Percentiles rank a stretch among this genome's conserved stretches.
phyloP scores from a whole-genome alignment of 2,888 invertebrate genomes.

The Odontocerum albicorne region DNA sequence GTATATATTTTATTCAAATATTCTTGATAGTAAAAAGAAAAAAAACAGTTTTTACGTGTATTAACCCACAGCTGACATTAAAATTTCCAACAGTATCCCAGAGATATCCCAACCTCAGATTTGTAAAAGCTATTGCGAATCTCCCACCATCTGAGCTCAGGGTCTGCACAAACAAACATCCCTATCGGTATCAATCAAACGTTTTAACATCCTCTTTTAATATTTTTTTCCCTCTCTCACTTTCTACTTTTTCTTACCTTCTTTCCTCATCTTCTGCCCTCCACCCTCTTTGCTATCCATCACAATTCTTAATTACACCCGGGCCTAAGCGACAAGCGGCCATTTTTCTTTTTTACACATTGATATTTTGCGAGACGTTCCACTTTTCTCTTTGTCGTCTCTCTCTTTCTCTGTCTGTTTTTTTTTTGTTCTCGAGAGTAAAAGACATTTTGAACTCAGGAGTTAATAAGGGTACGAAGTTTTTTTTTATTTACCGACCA shows the following conservation, averaged over 20 bases:
- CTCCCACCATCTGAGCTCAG: conserved; percentile 12
- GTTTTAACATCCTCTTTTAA: conserved; percentile 9
- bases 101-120: too few species aligned
- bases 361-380: neutral
- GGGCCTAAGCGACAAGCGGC: conserved; percentile 2
- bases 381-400: neutral
- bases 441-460: neutral
- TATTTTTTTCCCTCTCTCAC: conserved; percentile 10
- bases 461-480: neutral
- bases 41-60: too few species aligned
- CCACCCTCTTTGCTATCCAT: conserved; percentile 3
- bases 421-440: too few species aligned
- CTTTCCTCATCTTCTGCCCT: neutral
- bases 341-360: conserved; percentile 7
- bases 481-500: too few species aligned
- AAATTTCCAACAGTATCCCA: too few species aligned
- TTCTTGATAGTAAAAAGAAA: too few species aligned
- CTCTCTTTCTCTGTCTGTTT: too few species aligned
- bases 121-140: conserved; percentile 5
- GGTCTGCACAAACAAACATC: conserved; percentile 11
- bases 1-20: too few species aligned
- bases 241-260: conserved; percentile 10
- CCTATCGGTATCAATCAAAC: conserved; percentile 29
- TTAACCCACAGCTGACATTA: too few species aligned
- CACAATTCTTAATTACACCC: conserved; percentile 15